These are phyloP conservation scores for Pachycephus smyrnensis DNA, from an alignment of 2,888 invertebrate genomes.

Conservation along the genomic window DNA sequence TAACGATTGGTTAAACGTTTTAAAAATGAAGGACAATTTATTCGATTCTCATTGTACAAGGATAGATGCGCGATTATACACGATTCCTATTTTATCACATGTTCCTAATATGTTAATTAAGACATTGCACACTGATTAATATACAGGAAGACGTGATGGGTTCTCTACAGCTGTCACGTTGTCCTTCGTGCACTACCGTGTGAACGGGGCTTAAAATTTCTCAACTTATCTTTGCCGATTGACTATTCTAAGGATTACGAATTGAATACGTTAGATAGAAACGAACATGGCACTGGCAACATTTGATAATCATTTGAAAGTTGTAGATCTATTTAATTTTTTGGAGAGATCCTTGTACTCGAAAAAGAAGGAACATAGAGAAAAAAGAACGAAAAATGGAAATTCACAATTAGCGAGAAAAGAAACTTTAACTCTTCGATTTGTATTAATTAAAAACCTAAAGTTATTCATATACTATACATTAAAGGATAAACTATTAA, in stretches of 20 bases:
- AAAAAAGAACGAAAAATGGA: conserved; percentile 10
- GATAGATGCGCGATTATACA: neutral
- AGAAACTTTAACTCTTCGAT: conserved; percentile 24
- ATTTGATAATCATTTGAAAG: conserved; percentile 52
- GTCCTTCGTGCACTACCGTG: conserved; percentile 9
- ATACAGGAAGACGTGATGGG: neutral
- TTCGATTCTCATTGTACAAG: neutral
- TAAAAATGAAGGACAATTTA: neutral
- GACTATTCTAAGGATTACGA: conserved; percentile 19
- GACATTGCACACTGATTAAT: neutral
- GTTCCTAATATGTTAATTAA: neutral
- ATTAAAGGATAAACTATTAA: conserved; percentile 24
- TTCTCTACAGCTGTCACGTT: neutral
- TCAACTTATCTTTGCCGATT: conserved; percentile 21
- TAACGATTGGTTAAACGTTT: neutral
- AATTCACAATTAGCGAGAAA: neutral
- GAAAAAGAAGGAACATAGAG: neutral
- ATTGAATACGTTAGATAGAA: neutral
- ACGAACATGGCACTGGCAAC: conserved; percentile 25
- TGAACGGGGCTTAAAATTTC: conserved; percentile 14
- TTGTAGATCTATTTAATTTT: conserved; percentile 31
- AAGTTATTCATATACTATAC: conserved; percentile 28
- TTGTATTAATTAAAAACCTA: conserved; percentile 17
- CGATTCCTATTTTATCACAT: neutral
- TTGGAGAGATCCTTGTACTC: conserved; percentile 7